Evolutionary conservation across 2,888 invertebrate genomes (phyloP), one percentile per base, ranked within the genome.

Genomic region (Nemotelus nigrinus): DNA sequence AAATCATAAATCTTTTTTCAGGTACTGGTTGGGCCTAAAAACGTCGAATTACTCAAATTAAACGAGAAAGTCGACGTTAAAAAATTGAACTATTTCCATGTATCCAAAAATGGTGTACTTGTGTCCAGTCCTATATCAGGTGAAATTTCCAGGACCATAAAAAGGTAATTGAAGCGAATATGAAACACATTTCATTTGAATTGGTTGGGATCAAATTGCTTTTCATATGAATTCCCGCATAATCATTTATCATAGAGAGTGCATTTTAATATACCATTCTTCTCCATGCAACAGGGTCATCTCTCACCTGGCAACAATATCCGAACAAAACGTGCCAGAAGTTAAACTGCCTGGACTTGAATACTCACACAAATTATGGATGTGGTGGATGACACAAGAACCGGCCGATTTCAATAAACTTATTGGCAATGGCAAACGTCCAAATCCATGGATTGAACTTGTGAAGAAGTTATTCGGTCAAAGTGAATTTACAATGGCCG

Each of bases 311-410:
- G 81, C 83, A 43, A 84, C 85, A 3, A 80, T 87, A 0, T 84
- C 86, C 0, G 88, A 85, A 0, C 76, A 83, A 7, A 82, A 80
- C 60, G 77, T 87, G 79, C 0, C 88, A 85, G 3, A 82, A 81
- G 81, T 84, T 75, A 53, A 82, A 43, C 71, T 87, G 39, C 85
- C 86, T 0, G 82, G 85, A 8, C 82, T 84, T 2, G 82, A 87
- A 60, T 76, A 92, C 82, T 90, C 91, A 83, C 90, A 88, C 79
- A 89, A 89, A 79, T 85, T 95, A 81, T 96, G 95, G 94, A 89
- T 92, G 45, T 92, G 93, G 85, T 92, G 92, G 90, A 93, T 95
- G 92, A 89, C 90, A 0, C 89, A 90, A 82, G 95, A 95, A 85
- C 87, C 88, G 0, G 88, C 90, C 2, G 88, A 90, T 83, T 94